Evolutionary conservation across 2,888 invertebrate genomes (phyloP), one percentile per base, ranked within the genome.

Genomic region (Sipha maydis): DNA sequence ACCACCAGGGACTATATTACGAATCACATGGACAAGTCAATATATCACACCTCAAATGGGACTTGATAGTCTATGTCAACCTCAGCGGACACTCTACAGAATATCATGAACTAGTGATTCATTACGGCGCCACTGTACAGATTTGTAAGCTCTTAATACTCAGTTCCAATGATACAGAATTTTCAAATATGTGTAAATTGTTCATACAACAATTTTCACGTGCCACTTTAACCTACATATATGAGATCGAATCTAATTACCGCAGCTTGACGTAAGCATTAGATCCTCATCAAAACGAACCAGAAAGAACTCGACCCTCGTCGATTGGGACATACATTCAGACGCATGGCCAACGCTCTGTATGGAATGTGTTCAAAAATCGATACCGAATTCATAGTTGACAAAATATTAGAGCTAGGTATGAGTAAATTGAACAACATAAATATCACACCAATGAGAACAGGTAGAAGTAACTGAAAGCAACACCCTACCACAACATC

Each of bases 171-270:
- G 1, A 79, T 7, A 3, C 19, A 61, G 34, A 61, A 19, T 19
- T 77, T 28, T 54, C 38, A 17, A 21, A 14, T 7, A 61, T 34
- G 34, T 34, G 56, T 8, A 25, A 34, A 7, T 11, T 0, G 4
- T 61, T 34, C 38, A 7, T 34, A 25, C 21, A 34, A 56, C 38
- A 79, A 34, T n/a, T 34, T 7, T 14, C 21, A 3, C 34, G 25
- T 25, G 79, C 34, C 34, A 61, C 61, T 3, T 5, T 80, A 38
- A 38, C 41, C 17, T 21, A 69, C 1, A n/a, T 69, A 2, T 67
- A 67, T n/a, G 80, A 80, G 19, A 80, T 41, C 8, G 69, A 80
- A 28, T 41, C n/a, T 1, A 80, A 80, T 19, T 41, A 69, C n/a
- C 38, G 8, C 5, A 79, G 14, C 61, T 1, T 79, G 11, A 34